Evolutionary conservation across 2,888 invertebrate species (phyloP), one percentile per base, ranked within the genome.

Genomic region (Sisyra terminalis): DNA sequence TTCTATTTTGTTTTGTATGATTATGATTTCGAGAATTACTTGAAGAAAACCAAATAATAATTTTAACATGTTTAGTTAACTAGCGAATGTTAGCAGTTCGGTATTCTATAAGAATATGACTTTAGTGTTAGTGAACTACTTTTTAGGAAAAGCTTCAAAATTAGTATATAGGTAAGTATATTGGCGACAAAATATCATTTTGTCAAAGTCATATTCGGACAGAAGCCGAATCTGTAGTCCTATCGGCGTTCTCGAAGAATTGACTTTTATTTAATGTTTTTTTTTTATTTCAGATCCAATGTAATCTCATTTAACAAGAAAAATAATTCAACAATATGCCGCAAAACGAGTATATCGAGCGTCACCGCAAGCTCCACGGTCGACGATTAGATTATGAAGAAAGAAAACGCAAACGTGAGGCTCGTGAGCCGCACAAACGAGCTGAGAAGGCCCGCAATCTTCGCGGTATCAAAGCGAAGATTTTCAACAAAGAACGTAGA

Each of bases 311-410:
- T 5, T 6, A 14, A 14, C 18, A 3, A 24, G 15, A 15, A 16
- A 17, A 18, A 9, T 18, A 39, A 10, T 29, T 14, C 2, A 63
- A 64, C 65, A 71, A 59, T 64, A 92, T 92, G 94, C 94, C 94
- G 59, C 98, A 98, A 73, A 99, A 98, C 77, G 98, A 99, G 67
- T 93, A 99, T 63, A 97, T 98, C 67, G 98, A 98, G 56, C 79
- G 96, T 49, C 93, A 94, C 64, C 82, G 87, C 58, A 98, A 97
- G 64, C 76, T 97, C 30, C 83, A 92, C 69, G 98, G 98, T 57
- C 76, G 92, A 54, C 78, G 97, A 48, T 75, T 99, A 47, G 97
- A 98, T 69, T 89, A 98, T 77, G 92, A 97, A 65, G 97, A 98
- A 63, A 73, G 89, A 46, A 90, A 89, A 64, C 71, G 98, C 29